Conservation (phyloP, 1,140 invertebrate genomes). For the Eupristina koningsbergeri region DNA sequence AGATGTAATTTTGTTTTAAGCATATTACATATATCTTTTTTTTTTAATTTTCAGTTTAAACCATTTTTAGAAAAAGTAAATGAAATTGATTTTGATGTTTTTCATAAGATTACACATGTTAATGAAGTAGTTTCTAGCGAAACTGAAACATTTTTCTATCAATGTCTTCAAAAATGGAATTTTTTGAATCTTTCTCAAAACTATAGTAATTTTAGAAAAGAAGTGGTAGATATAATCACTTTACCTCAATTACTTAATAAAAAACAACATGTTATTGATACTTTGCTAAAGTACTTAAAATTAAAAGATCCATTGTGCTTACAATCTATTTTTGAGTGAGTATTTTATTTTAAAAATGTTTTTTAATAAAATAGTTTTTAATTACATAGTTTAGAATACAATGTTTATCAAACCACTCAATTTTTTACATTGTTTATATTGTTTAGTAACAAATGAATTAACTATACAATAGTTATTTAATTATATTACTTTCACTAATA, state of each 20-base stretch:
- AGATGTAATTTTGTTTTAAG: neutral
- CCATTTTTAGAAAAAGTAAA: slow-evolving; percentile 88
- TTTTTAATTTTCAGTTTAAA: slow-evolving; percentile 80
- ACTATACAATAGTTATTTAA: neutral
- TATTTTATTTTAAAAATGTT: slow-evolving; percentile 53
- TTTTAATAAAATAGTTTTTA: no score
- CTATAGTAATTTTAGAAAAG: slow-evolving; percentile 83
- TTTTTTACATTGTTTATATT: no score
- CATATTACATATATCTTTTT: neutral
- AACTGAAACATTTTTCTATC: slow-evolving; percentile 83
- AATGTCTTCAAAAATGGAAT: slow-evolving; percentile 90
- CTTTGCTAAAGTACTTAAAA: slow-evolving; percentile 81
- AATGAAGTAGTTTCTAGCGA: slow-evolving; percentile 81
- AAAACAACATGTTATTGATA: slow-evolving; percentile 83
- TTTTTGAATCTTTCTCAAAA: slow-evolving; percentile 88
- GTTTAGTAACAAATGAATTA: no score
- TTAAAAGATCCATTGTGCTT: slow-evolving; percentile 81
- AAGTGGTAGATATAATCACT: slow-evolving; percentile 82
- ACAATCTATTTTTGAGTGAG: slow-evolving; percentile 89
- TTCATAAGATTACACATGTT: slow-evolving; percentile 83
- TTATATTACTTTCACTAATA: no score
- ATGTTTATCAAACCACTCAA: no score
- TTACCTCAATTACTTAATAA: slow-evolving; percentile 85
- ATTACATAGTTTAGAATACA: no score
- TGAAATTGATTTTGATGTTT: slow-evolving; percentile 86